A percentile compares a stretch with the other conserved stretches of the same genome.
Evolutionary conservation across 2,113 vertebrate species (phyloP).

Genomic region (Empidonax alnorum): DNA sequence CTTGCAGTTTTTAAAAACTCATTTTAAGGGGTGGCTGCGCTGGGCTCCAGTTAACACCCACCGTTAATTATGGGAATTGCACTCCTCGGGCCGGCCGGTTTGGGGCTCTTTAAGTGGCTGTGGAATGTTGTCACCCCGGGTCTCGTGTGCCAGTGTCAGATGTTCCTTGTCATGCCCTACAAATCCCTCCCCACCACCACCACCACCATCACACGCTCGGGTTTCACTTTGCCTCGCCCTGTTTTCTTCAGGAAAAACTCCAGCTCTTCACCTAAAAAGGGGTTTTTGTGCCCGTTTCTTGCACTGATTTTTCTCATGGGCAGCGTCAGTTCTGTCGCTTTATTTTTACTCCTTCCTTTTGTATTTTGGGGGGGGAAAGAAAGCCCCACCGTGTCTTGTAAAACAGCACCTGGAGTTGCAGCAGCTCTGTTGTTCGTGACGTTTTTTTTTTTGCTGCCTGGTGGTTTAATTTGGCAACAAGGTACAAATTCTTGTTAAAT

Average conservation of each 20-base stretch:
- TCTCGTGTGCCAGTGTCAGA: background rate
- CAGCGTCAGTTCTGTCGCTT: background rate
- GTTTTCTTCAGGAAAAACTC: background rate
- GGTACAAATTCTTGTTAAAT: background rate
- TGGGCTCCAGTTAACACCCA: fast-evolving
- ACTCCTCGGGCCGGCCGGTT: fast-evolving
- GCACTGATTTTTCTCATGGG: fast-evolving
- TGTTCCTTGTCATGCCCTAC: background rate
- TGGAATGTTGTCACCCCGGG: background rate
- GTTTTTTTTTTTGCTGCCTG: background rate
- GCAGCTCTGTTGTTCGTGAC: background rate
- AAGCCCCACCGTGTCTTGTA: background rate
- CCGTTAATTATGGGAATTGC: background rate
- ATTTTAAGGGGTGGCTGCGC: background rate
- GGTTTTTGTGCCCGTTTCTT: background rate
- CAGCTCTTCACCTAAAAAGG: background rate
- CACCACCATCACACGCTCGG: fast-evolving
- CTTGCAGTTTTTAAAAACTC: background rate
- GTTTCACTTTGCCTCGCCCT: background rate
- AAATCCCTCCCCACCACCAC: too few species aligned
- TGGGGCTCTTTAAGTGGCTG: background rate
- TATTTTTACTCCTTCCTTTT: background rate
- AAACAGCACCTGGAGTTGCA: background rate
- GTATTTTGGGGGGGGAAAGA: background rate
- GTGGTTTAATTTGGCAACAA: background rate